Percentiles rank a stretch among this genome's conserved stretches.
These are phyloP conservation scores for Conistra vaccinii DNA, from an alignment of 2,888 invertebrate species.

Conservation along the genomic window DNA sequence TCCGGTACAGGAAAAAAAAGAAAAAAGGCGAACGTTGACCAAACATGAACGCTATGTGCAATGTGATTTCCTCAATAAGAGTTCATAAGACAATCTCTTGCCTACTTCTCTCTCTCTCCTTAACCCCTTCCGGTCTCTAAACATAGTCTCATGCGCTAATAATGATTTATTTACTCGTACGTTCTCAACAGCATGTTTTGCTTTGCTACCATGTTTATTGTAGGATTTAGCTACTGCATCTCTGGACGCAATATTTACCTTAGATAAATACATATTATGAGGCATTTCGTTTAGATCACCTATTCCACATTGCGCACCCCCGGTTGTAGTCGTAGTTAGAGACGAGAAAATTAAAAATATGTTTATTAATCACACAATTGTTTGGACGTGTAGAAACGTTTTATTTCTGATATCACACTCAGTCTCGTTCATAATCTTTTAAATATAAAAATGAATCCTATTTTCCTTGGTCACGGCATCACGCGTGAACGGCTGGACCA, in stretches of 20 bases:
- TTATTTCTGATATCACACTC: background rate
- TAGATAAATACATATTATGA: too few relatives aligned
- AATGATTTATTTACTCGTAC: conserved; percentile 12
- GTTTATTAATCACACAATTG: background rate
- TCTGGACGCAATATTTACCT: background rate
- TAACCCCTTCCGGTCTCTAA: conserved; percentile 4
- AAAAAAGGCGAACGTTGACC: background rate
- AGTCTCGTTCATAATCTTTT: background rate
- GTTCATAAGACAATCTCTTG: conserved; percentile 22
- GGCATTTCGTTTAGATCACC: background rate
- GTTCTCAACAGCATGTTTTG: background rate
- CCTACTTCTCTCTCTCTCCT: background rate
- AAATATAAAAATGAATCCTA: too few relatives aligned
- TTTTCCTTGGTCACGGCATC: too few relatives aligned
- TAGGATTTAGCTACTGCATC: background rate
- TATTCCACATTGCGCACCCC: background rate
- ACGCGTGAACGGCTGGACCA: too few relatives aligned
- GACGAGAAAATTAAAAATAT: background rate
- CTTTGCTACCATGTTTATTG: background rate
- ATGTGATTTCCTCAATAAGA: background rate
- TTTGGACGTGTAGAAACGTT: background rate
- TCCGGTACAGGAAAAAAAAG: background rate
- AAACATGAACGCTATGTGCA: conserved; percentile 7
- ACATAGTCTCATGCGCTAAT: background rate
- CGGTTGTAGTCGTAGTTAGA: background rate